phyloP scores from a whole-genome alignment of 2,888 invertebrate species.

The Apantesis nais region DNA sequence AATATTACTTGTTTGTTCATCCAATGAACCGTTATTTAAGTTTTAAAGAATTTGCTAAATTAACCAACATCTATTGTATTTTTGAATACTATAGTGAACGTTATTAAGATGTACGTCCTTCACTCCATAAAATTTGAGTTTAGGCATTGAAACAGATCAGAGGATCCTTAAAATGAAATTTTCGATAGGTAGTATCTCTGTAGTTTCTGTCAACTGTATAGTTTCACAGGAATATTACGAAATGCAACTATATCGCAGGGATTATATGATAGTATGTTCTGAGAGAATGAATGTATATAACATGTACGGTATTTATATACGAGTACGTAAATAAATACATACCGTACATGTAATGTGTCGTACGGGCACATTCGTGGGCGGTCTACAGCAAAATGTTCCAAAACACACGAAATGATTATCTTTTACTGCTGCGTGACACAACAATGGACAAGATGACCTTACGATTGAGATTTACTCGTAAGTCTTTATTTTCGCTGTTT shows the following conservation, averaged over 20 bases:
- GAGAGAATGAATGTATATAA: background rate
- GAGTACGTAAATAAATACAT: too few species aligned
- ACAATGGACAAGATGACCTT: conserved; percentile 80
- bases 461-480: conserved; percentile 59
- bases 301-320: background rate
- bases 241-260: background rate
- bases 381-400: conserved; percentile 72
- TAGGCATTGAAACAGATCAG: conserved; percentile 44
- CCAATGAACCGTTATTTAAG: conserved; percentile 70
- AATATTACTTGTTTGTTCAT: conserved; percentile 63
- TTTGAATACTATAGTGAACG: background rate
- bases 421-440: conserved; percentile 75
- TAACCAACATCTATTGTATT: background rate
- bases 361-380: conserved; percentile 60
- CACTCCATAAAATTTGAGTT: conserved; percentile 16
- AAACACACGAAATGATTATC: conserved; percentile 79
- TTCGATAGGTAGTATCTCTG: conserved; percentile 8
- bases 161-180: conserved; percentile 44
- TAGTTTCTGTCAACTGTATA: conserved; percentile 7
- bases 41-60: conserved; percentile 41
- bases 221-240: background rate
- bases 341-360: too few species aligned
- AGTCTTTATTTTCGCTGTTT: conserved; percentile 57
- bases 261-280: background rate
- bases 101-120: background rate